Base-by-base conservation (phyloP, 64 coral and sea anemone genomes). In the Stichodactyla helianthus region DNA sequence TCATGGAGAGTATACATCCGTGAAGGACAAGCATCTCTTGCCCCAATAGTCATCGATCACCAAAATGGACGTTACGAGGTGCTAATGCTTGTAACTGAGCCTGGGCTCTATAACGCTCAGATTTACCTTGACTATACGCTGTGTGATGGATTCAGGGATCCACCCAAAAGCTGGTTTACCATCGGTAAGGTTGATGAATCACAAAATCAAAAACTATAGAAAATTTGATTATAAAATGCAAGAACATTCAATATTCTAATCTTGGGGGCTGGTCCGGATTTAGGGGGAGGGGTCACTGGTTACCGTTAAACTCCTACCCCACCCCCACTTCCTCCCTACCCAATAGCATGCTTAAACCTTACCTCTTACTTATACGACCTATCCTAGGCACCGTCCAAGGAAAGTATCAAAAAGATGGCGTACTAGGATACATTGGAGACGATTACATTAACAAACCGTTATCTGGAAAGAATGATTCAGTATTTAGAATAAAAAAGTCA, bases 21-120 rank as follows among this genome's bases (percentile, higher is more conserved):
- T 87, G 59, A 95, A 92, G 93, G 93, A 79, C 93, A 89, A 63
- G 60, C 89, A 77, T 95, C 93, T 20, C 81, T 95, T 82, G 93
- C 93, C 6, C 93, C 93, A 15, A 60, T 89, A 14, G 86, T 95
- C 17, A 63, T 79, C 55, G 93, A 95, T 87, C 86, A 70, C 51
- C 70, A 89, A 17, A 91, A 95, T 19, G 93, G 93, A 19, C 67
- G 81, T 35, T 95, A 95, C 27, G 93, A 95, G 59, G 93, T 95
- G 20, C 20, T 89, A 9, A 85, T 95, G 4, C 79, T 95, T 82
- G 71, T 77, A 11, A 62, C 86, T 54, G 90, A 95, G 54, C 93
- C 89, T 82, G 93, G 93, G 44, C 17, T 77, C 59, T 95, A 95
- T 70, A 79, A 85, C 16, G 89, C 93, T 20, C 71, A 68, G 71